Conservation (phyloP, 2,113 vertebrate genomes). For the Gymnarchus niloticus region DNA sequence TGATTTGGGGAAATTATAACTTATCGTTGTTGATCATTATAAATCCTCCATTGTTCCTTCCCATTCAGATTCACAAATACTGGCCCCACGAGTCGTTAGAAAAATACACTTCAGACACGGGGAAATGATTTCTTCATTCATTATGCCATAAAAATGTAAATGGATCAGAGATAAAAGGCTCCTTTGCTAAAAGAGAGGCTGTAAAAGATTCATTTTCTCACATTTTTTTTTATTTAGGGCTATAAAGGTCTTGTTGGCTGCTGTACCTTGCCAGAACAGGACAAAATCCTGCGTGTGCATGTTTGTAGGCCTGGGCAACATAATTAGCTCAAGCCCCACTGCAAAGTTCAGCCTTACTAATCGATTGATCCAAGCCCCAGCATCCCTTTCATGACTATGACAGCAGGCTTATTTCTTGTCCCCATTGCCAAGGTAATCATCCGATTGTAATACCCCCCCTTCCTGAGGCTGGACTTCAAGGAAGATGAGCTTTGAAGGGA, state of each 20-base stretch:
- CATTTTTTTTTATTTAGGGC: conserved; percentile 47
- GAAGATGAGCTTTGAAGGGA: neutral
- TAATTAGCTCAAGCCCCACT: conserved; percentile 27
- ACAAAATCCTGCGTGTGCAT: neutral
- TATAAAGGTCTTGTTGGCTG: conserved; percentile 35
- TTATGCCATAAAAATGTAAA: conserved; percentile 76
- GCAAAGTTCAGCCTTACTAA: conserved; percentile 36
- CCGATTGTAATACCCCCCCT: neutral
- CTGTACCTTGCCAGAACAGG: conserved; percentile 24
- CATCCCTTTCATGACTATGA: conserved; percentile 38
- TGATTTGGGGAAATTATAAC: conserved; percentile 55
- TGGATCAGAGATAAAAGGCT: conserved; percentile 65
- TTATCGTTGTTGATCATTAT: conserved; percentile 33
- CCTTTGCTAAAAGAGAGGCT: conserved; percentile 53
- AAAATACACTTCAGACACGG: conserved; percentile 52
- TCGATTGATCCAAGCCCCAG: conserved; percentile 38
- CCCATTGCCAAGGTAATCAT: conserved; percentile 53
- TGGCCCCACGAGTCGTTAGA: conserved; percentile 28
- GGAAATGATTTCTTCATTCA: conserved; percentile 64
- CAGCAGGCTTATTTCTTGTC: conserved; percentile 34
- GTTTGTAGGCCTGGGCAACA: neutral
- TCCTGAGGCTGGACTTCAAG: neutral
- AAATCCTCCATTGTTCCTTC: conserved; percentile 30
- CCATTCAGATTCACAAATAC: conserved; percentile 37
- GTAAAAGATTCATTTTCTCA: conserved; percentile 64